A percentile compares a stretch with the other conserved stretches of the same genome.
These are phyloP conservation scores for Phoenoteleia sp. DNA, from an alignment of 2,888 invertebrate genomes.

Conservation along the genomic window DNA sequence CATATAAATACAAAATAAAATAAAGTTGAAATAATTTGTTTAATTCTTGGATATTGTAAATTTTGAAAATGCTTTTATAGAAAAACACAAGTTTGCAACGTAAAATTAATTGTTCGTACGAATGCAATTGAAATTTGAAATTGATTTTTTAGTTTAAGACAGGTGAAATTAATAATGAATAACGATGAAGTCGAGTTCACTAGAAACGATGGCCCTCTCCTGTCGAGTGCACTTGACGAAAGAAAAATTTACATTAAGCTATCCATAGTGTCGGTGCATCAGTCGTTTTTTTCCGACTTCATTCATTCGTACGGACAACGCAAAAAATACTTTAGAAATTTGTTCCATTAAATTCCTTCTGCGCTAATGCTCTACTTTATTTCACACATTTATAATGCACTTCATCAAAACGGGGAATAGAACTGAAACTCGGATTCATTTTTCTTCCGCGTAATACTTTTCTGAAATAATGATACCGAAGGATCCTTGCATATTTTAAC, in stretches of 20 bases:
- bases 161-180: constrained; percentile 32
- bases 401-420: background rate
- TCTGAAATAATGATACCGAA: background rate
- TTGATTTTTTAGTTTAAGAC: constrained; percentile 27
- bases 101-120: too few species aligned
- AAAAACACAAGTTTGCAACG: too few species aligned
- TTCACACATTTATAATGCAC: constrained; percentile 10
- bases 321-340: constrained; percentile 6
- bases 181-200: constrained; percentile 19
- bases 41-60: too few species aligned
- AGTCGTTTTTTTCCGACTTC: constrained; percentile 21
- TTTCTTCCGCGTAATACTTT: background rate
- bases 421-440: background rate
- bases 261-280: constrained; percentile 24
- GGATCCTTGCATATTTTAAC: background rate
- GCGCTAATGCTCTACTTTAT: background rate
- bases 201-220: constrained; percentile 35
- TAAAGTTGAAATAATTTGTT: too few species aligned
- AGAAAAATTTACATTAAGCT: constrained; percentile 42
- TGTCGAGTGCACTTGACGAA: constrained; percentile 28
- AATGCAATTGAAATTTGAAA: too few species aligned
- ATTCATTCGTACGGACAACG: background rate
- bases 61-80: too few species aligned
- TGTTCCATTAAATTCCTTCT: constrained; percentile 26
- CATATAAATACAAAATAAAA: too few species aligned